phyloP scores from a whole-genome alignment of 1,140 invertebrate species.

The Lepidurus packardi region DNA sequence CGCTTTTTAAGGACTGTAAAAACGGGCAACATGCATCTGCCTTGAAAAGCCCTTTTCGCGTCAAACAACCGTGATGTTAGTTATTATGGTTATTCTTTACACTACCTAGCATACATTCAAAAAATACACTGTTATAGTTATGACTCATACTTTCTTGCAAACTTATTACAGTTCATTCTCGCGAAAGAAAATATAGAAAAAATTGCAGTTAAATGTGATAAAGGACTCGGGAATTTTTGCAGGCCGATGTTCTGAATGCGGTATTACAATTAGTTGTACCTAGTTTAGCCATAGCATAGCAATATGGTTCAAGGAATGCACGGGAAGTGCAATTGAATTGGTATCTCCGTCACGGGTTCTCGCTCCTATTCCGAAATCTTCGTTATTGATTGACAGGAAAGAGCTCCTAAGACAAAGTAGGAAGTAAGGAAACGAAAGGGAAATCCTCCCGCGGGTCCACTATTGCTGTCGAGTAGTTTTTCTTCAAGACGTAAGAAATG shows the following conservation, averaged over 20 bases:
- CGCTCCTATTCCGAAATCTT: not conserved
- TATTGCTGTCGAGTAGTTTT: constrained; percentile 2
- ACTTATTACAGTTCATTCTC: no score
- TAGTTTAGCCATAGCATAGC: not conserved
- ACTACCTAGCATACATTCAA: no score
- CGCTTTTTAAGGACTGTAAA: no score
- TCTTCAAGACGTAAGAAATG: not conserved
- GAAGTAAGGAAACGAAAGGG: not conserved
- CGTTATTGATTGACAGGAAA: constrained; percentile 4
- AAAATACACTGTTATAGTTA: no score
- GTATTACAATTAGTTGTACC: not conserved
- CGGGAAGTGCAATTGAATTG: not conserved
- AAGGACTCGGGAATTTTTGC: no score
- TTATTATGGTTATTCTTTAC: no score
- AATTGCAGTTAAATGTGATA: no score
- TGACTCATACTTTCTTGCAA: no score
- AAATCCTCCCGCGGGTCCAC: not conserved
- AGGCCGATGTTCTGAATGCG: not conserved
- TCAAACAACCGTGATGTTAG: no score
- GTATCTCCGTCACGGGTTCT: not conserved
- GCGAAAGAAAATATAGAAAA: no score
- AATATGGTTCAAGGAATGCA: not conserved
- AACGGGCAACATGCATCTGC: no score
- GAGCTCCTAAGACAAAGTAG: not conserved
- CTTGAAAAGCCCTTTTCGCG: no score